These are phyloP conservation scores for Procavia capensis DNA, from an alignment of 2,113 vertebrate genomes.

Conservation along the genomic window DNA sequence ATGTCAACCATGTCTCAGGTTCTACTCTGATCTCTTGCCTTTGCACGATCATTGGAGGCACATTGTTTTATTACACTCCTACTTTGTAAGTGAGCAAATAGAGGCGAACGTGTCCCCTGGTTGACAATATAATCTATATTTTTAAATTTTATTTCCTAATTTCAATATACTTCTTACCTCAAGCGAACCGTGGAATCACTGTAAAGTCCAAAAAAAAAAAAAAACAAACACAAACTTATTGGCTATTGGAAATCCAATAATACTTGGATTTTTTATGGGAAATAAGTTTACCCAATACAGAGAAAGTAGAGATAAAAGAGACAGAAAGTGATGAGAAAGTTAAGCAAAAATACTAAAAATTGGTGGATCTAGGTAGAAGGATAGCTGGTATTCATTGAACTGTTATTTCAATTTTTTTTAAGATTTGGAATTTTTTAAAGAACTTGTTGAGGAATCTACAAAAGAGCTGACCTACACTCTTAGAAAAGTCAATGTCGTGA, in stretches of 20 bases:
- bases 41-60: background rate
- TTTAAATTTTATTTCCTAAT: background rate
- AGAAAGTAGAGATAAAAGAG: no score
- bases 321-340: background rate
- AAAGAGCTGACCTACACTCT: background rate
- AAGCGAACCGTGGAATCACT: background rate
- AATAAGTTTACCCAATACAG: no score
- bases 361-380: background rate
- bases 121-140: background rate
- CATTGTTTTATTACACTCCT: background rate
- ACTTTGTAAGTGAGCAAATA: background rate
- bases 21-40: background rate
- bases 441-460: background rate
- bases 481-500: background rate
- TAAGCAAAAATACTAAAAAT: background rate
- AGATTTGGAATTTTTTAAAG: background rate
- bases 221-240: no score
- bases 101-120: background rate
- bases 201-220: background rate
- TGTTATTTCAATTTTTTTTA: background rate
- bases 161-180: background rate
- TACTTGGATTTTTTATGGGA: no score
- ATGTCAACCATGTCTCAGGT: background rate
- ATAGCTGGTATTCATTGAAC: background rate
- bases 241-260: no score